Conservation (phyloP, 2,797 vertebrate species). For the Pangasius macronema region DNA sequence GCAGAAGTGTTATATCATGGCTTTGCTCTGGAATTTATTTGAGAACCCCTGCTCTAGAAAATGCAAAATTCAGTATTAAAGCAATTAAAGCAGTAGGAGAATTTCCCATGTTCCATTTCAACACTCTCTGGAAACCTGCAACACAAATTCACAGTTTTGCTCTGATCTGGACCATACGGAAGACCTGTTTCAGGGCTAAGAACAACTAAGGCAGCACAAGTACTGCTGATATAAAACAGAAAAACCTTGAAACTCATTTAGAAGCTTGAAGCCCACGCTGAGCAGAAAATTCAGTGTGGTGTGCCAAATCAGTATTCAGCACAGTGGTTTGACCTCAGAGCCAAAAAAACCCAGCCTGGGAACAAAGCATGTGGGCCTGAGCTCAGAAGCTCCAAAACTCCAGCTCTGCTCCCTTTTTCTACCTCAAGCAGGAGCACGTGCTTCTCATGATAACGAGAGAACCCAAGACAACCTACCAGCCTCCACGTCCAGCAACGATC, state of each 20-base stretch:
- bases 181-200: neutral
- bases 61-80: neutral
- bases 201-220: neutral
- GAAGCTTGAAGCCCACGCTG: slow-evolving; percentile 17
- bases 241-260: slow-evolving; percentile 7
- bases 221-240: slow-evolving; percentile 20
- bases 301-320: slow-evolving; percentile 46
- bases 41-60: neutral
- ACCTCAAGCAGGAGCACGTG: slow-evolving; percentile 21
- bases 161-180: neutral
- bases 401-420: slow-evolving; percentile 30
- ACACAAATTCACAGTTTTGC: slow-evolving; percentile 34
- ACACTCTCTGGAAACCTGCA: neutral
- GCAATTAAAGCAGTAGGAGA: neutral
- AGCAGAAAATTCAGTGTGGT: slow-evolving; percentile 1
- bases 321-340: slow-evolving; percentile 44
- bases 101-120: slow-evolving; percentile 3
- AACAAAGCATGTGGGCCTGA: slow-evolving; percentile 44
- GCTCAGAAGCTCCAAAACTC: slow-evolving; percentile 37
- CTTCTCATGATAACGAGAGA: slow-evolving; percentile 40
- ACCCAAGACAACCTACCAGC: slow-evolving; percentile 20
- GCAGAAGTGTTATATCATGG: neutral
- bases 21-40: neutral
- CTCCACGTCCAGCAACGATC: slow-evolving; percentile 5
- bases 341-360: slow-evolving; percentile 44